phyloP scores from a whole-genome alignment of 2,797 vertebrate genomes.

The Halcyon smyrnensis region DNA sequence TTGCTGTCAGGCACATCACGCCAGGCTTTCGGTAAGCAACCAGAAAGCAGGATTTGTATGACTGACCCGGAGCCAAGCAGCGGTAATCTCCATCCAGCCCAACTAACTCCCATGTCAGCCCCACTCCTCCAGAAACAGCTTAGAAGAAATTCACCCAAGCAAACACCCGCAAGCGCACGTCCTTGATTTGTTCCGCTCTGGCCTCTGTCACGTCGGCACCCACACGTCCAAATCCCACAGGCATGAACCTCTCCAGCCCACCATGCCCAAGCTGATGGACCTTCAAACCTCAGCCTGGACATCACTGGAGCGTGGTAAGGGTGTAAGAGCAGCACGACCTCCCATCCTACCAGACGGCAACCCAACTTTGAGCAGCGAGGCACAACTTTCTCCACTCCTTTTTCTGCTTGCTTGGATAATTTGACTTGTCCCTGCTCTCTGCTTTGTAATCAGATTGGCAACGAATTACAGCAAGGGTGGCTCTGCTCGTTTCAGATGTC shows the following conservation, averaged over 20 bases:
- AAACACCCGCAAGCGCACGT: rapidly evolving
- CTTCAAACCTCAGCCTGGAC: background rate
- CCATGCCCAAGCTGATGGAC: background rate
- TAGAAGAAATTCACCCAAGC: background rate
- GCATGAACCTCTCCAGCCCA: background rate
- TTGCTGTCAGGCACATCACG: background rate
- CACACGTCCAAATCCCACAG: background rate
- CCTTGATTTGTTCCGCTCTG: background rate
- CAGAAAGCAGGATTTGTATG: conserved; percentile 28
- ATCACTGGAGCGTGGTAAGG: rapidly evolving
- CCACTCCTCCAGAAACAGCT: background rate
- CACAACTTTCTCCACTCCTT: background rate
- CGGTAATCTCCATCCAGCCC: background rate
- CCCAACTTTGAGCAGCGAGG: rapidly evolving
- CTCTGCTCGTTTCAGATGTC: conserved; percentile 6
- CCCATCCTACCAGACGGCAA: background rate
- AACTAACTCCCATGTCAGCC: background rate
- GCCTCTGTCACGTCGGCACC: background rate
- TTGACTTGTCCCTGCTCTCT: background rate
- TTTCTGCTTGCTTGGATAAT: background rate
- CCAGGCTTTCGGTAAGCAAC: background rate
- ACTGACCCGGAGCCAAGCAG: background rate
- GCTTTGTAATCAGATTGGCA: background rate
- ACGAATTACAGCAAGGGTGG: background rate
- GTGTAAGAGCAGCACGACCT: background rate